These are phyloP conservation scores for Bathynomus jamesi DNA, from an alignment of 1,140 invertebrate genomes.

Conservation along the genomic window DNA sequence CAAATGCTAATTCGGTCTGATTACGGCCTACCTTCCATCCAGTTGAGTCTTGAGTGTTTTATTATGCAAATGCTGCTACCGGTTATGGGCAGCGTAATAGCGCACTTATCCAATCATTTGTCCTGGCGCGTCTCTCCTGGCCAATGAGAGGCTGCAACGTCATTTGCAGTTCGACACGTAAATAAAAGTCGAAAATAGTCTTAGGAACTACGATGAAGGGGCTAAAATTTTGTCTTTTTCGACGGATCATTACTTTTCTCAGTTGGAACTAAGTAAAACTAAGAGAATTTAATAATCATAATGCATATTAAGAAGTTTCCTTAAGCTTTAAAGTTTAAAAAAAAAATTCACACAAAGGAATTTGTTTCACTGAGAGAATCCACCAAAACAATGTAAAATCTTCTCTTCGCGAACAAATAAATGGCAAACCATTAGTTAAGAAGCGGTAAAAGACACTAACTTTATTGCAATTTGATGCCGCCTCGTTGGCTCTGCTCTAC, in stretches of 20 bases:
- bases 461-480: conserved; percentile 31
- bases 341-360: too few relatives aligned
- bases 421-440: not conserved
- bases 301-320: conserved; percentile 1
- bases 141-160: conserved; percentile 25
- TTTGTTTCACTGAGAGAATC: not conserved
- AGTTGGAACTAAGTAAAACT: not conserved
- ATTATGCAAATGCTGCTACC: conserved; percentile 25
- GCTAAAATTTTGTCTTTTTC: not conserved
- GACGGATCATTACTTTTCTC: not conserved
- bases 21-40: conserved; percentile 29
- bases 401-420: not conserved
- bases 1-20: conserved; percentile 26
- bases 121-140: conserved; percentile 6
- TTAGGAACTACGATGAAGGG: not conserved
- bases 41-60: conserved; percentile 22
- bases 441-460: conserved; percentile 21
- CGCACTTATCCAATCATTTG: conserved; percentile 33
- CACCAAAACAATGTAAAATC: not conserved
- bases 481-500: conserved; percentile 16
- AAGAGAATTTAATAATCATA: not conserved
- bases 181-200: conserved; percentile 14
- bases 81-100: conserved; percentile 28
- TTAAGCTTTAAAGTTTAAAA: too few relatives aligned
- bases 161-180: conserved; percentile 11